Conservation (phyloP, 2,888 invertebrate species). For the Eumerus sabulonum region DNA sequence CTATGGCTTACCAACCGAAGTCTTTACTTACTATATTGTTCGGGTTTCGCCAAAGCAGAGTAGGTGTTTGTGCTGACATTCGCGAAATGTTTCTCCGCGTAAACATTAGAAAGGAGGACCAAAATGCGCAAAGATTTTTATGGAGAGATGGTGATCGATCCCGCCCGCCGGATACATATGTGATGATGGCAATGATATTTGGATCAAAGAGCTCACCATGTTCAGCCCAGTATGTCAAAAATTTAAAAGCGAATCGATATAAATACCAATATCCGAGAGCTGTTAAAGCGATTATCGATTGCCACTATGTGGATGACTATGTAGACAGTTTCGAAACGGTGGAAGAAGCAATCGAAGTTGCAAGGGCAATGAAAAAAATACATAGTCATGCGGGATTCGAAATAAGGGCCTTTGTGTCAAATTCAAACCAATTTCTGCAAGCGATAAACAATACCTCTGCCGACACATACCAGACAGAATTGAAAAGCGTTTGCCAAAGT, state of each 20-base stretch:
- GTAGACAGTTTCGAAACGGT: no score
- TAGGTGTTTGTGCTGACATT: no score
- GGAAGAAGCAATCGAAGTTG: slow-evolving; percentile 40
- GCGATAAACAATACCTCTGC: background rate
- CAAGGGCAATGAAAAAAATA: no score
- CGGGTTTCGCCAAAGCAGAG: slow-evolving; percentile 72
- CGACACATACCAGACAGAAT: background rate
- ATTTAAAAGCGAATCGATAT: slow-evolving; percentile 26
- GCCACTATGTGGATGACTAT: no score
- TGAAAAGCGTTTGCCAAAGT: background rate
- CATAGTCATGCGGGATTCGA: no score
- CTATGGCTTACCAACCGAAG: slow-evolving; percentile 65
- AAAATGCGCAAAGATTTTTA: slow-evolving; percentile 70
- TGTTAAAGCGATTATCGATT: no score
- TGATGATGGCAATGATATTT: slow-evolving; percentile 19
- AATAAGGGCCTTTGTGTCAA: slow-evolving; percentile 55
- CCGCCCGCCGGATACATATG: slow-evolving; percentile 26
- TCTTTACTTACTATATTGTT: slow-evolving; percentile 71
- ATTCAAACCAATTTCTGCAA: slow-evolving; percentile 19
- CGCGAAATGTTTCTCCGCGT: slow-evolving; percentile 51
- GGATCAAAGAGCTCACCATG: no score
- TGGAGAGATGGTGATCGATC: slow-evolving; percentile 64
- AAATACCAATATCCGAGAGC: slow-evolving; percentile 15
- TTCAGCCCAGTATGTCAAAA: slow-evolving; percentile 25
- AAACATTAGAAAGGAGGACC: no score